phyloP scores from a whole-genome alignment of 2,888 invertebrate genomes.

The Mythimna ferrago region DNA sequence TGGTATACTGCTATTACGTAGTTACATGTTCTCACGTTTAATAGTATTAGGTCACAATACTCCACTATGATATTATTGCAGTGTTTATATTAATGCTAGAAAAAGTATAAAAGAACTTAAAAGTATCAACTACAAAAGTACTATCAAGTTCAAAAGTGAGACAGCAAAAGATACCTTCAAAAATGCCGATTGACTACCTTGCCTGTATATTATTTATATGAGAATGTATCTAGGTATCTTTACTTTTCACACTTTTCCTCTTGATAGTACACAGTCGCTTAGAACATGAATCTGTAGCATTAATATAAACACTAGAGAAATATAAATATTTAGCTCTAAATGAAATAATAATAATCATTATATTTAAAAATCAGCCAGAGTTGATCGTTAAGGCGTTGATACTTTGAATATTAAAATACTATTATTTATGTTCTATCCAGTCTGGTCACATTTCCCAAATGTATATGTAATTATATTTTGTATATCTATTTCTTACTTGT shows the following conservation, averaged over 20 bases:
- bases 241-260: conserved; percentile 9
- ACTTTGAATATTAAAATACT: conserved; percentile 22
- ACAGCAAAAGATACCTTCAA: background rate
- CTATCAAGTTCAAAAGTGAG: conserved; percentile 9
- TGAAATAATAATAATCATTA: conserved; percentile 46
- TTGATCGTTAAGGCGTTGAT: conserved; percentile 49
- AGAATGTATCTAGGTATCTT: background rate
- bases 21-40: conserved; percentile 52
- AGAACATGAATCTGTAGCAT: conserved; percentile 17
- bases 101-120: background rate
- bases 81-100: conserved; percentile 49
- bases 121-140: background rate
- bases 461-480: conserved; percentile 52
- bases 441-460: conserved; percentile 60
- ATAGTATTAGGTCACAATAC: conserved; percentile 62
- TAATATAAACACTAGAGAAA: conserved; percentile 37
- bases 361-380: conserved; percentile 40
- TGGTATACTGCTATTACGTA: conserved; percentile 54
- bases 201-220: no score
- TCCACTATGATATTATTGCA: conserved; percentile 51
- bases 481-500: conserved; percentile 49
- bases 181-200: background rate
- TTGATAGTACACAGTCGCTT: background rate
- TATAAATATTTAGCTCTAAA: conserved; percentile 47
- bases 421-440: conserved; percentile 34